Base-by-base conservation (phyloP, 2,797 vertebrate genomes). In the Phrynocephalus guinanensis region DNA sequence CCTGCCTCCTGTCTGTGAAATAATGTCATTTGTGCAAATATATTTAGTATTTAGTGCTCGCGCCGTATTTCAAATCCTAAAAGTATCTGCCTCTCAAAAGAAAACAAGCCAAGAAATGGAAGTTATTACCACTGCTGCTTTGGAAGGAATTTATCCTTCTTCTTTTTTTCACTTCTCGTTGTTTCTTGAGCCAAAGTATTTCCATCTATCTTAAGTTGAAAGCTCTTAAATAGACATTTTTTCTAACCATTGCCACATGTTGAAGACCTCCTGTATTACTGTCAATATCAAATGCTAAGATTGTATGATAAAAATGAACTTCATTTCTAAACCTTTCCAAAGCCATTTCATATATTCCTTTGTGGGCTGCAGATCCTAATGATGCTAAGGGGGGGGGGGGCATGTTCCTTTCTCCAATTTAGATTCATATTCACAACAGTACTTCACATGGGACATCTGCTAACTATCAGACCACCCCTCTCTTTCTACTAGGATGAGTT, bases 301-400 rank as follows among this genome's bases (percentile, higher is more conserved):
- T 83, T 88, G 88, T 24, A 44, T 20, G 76, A 91, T 71, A 91
- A 92, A 93, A 73, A 89, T 79, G 92, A 83, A 92, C 92, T 93
- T 91, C 87, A 0, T 92, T 93, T 66, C 82, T 89, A 87, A 94
- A 91, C 10, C 60, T 94, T 44, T 91, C 30, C 75, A 82, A 90
- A 95, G 4, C 3, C 86, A 20, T 91, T 93, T 94, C 91, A 94
- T 82, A 73, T 89, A 68, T 86, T 95, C 63, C 44, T 91, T 79
- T 90, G 48, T 91, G 71, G n/a, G 83, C 71, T 92, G 85, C 30
- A 70, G 90, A 91, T 92, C 86, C 72, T 70, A 82, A 88, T 60
- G 33, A 81, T 85, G 7, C 7, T 86, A 20, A 85, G 68, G 91
- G n/a, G 93, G 94, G 48, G 33, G 82, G 38, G 33, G 82, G 68